Evolutionary conservation across 2,113 vertebrate genomes (phyloP).

Genomic region (Eulemur macaco): DNA sequence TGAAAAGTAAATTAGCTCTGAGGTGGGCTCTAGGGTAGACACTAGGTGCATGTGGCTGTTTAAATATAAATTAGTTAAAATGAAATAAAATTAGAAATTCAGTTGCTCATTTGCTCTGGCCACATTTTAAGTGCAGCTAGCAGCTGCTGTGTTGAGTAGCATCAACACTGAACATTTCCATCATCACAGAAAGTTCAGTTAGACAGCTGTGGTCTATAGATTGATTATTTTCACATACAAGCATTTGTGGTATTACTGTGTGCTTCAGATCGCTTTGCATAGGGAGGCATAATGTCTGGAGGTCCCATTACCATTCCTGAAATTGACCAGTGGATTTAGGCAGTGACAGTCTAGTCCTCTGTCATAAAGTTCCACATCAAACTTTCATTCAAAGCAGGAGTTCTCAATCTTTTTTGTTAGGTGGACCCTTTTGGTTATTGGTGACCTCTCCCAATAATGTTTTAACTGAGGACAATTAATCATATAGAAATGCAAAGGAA

Average conservation of each 20-base stretch:
- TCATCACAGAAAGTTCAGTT: not conserved
- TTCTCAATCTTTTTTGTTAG: not conserved
- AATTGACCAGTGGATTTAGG: not conserved
- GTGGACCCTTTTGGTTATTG: not conserved
- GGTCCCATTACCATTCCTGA: not conserved
- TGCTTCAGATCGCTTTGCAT: not conserved
- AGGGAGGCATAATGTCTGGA: not conserved
- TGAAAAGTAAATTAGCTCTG: not conserved
- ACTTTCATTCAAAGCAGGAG: not conserved
- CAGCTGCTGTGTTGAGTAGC: not conserved
- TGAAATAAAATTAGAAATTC: not conserved
- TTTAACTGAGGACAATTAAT: not conserved
- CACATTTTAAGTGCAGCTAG: not conserved
- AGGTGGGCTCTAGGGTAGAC: not conserved
- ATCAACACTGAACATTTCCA: not conserved
- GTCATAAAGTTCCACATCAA: not conserved
- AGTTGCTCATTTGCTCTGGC: not conserved
- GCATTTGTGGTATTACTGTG: fast-evolving
- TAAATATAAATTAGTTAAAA: not conserved
- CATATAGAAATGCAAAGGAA: not conserved
- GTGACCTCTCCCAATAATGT: not conserved
- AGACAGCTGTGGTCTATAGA: not conserved
- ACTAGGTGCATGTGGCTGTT: not conserved
- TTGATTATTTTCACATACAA: not conserved
- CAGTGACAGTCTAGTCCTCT: not conserved